These are phyloP conservation scores for Discoglossus pictus DNA, from an alignment of 2,797 vertebrate genomes.

Conservation along the genomic window DNA sequence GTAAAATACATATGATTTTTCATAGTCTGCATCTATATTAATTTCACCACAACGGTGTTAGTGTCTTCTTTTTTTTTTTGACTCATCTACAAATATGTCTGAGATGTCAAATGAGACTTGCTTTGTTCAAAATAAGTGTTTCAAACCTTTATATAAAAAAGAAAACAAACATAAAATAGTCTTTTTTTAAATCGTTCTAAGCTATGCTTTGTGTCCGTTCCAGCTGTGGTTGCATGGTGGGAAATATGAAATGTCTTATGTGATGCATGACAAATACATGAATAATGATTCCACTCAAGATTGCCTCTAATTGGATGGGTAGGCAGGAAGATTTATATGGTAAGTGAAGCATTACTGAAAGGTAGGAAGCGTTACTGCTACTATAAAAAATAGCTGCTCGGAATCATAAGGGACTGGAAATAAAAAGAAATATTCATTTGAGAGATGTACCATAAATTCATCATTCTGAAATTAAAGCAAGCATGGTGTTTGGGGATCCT, in stretches of 20 bases:
- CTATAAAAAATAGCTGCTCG: slow-evolving; percentile 10
- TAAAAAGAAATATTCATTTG: not conserved
- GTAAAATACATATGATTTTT: not conserved
- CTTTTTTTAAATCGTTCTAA: slow-evolving; percentile 2
- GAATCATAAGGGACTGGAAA: not conserved
- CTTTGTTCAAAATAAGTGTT: too few relatives aligned
- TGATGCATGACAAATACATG: slow-evolving; percentile 29
- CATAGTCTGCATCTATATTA: not conserved
- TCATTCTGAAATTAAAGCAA: too few relatives aligned
- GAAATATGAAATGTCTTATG: slow-evolving; percentile 15
- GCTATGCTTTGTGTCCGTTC: not conserved
- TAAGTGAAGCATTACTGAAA: slow-evolving; percentile 26
- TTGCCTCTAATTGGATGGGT: slow-evolving; percentile 24
- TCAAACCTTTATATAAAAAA: too few relatives aligned
- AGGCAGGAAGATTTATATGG: slow-evolving; percentile 26
- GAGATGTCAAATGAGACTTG: too few relatives aligned
- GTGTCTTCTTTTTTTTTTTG: too few relatives aligned
- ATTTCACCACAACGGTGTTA: not conserved
- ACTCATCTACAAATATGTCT: too few relatives aligned
- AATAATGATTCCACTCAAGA: slow-evolving; percentile 10
- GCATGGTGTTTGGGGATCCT: too few relatives aligned
- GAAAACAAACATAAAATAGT: not conserved
- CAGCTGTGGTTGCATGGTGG: slow-evolving; percentile 4
- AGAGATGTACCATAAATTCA: too few relatives aligned
- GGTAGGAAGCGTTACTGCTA: slow-evolving; percentile 4